A percentile compares a stretch with the other conserved stretches of the same genome.
These are phyloP conservation scores for Echiichthys vipera DNA, from an alignment of 2,797 vertebrate species.

Conservation along the genomic window DNA sequence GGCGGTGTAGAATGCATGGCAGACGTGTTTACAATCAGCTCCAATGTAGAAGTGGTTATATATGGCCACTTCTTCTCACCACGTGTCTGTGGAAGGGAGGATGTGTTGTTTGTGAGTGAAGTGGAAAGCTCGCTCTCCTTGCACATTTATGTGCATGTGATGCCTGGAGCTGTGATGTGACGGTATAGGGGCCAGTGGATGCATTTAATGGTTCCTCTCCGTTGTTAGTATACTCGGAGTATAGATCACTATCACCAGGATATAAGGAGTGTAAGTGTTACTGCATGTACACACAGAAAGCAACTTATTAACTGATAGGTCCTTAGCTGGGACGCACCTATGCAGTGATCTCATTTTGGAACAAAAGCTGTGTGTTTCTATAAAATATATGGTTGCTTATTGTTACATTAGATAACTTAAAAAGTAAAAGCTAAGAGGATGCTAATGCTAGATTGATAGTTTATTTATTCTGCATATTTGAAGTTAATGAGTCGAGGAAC, in stretches of 20 bases:
- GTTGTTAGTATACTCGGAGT: not conserved
- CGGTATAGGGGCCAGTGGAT: not conserved
- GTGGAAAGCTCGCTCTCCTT: not conserved
- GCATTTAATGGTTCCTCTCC: not conserved
- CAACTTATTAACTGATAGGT: too few relatives aligned
- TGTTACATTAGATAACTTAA: not conserved
- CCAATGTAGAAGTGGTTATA: constrained; percentile 17
- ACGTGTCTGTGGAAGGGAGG: constrained; percentile 19
- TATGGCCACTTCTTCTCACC: constrained; percentile 35
- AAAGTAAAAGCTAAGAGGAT: not conserved
- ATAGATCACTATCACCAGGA: not conserved
- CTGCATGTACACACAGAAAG: not conserved
- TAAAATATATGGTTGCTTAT: too few relatives aligned
- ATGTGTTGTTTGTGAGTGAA: constrained; percentile 20
- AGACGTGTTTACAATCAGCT: constrained; percentile 31
- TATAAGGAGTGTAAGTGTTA: not conserved
- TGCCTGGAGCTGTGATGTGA: not conserved
- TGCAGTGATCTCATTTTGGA: not conserved
- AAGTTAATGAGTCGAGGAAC: not conserved
- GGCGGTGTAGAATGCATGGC: constrained; percentile 10
- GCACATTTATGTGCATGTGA: constrained; percentile 13
- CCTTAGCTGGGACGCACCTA: not conserved
- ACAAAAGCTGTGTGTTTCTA: too few relatives aligned
- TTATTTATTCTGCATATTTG: not conserved
- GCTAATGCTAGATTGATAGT: not conserved